A percentile compares a stretch with the other conserved stretches of the same genome.
phyloP scores from a whole-genome alignment of 2,888 invertebrate genomes.

The Ceraclea dissimilis region DNA sequence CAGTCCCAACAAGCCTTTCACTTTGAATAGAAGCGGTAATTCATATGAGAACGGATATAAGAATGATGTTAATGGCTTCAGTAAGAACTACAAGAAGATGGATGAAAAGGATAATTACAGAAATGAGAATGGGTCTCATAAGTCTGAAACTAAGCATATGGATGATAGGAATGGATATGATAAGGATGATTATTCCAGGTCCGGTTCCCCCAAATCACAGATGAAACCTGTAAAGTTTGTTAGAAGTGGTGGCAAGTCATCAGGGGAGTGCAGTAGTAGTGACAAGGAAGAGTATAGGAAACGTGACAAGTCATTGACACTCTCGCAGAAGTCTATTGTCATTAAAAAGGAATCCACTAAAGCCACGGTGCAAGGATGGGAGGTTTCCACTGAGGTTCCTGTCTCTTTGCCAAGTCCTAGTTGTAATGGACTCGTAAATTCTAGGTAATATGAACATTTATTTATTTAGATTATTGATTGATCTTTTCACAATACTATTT shows the following conservation, averaged over 20 bases:
- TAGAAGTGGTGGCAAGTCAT: slow-evolving; percentile 46
- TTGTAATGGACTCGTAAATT: slow-evolving; percentile 43
- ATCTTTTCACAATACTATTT: no score
- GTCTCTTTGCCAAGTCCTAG: slow-evolving; percentile 43
- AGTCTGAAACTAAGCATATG: neutral
- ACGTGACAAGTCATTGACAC: slow-evolving; percentile 24
- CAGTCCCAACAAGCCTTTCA: neutral
- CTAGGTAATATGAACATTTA: slow-evolving; percentile 32
- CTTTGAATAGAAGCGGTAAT: neutral
- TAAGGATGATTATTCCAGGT: neutral
- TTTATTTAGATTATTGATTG: neutral
- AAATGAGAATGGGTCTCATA: neutral
- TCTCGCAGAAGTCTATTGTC: neutral
- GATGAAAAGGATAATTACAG: neutral
- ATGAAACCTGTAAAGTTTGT: neutral
- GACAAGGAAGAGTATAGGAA: slow-evolving; percentile 26
- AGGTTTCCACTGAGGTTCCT: slow-evolving; percentile 39
- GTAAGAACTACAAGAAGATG: neutral
- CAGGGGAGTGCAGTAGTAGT: slow-evolving; percentile 38
- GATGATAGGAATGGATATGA: neutral
- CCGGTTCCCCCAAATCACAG: neutral
- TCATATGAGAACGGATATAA: no score
- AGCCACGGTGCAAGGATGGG: slow-evolving; percentile 42
- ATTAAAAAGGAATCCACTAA: slow-evolving; percentile 32
- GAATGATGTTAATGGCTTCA: neutral